Percentiles rank a stretch among this genome's conserved stretches.
phyloP scores from a whole-genome alignment of 2,113 vertebrate genomes.

The Ictidomys tridecemlineatus region DNA sequence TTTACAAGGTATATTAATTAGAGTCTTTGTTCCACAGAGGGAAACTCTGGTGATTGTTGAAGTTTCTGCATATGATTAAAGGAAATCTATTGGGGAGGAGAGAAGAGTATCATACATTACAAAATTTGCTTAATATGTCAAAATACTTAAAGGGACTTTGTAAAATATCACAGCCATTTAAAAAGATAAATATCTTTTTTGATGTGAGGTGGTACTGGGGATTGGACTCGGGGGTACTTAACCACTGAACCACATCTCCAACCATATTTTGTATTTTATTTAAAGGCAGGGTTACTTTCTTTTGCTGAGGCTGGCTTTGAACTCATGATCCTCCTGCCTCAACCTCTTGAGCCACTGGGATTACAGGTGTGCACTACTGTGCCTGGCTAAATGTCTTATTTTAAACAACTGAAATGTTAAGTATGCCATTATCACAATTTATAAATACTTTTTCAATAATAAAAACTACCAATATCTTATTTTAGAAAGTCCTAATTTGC shows the following conservation, averaged over 20 bases:
- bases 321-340: no score
- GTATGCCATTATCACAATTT: neutral
- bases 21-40: neutral
- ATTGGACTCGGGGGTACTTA: no score
- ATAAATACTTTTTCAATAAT: neutral
- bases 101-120: neutral
- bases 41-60: neutral
- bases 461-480: neutral
- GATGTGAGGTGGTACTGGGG: no score
- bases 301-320: no score
- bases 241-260: no score
- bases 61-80: neutral
- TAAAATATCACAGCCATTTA: neutral
- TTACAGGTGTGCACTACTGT: no score
- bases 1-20: neutral
- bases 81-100: neutral
- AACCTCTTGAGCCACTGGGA: no score
- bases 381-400: neutral
- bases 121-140: neutral
- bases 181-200: neutral
- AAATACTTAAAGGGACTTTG: neutral
- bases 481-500: neutral
- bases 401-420: constrained; percentile 17
- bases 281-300: no score
- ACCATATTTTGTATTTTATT: no score